Conservation (phyloP, 2,797 vertebrate genomes). For the Poecilia gillii region DNA sequence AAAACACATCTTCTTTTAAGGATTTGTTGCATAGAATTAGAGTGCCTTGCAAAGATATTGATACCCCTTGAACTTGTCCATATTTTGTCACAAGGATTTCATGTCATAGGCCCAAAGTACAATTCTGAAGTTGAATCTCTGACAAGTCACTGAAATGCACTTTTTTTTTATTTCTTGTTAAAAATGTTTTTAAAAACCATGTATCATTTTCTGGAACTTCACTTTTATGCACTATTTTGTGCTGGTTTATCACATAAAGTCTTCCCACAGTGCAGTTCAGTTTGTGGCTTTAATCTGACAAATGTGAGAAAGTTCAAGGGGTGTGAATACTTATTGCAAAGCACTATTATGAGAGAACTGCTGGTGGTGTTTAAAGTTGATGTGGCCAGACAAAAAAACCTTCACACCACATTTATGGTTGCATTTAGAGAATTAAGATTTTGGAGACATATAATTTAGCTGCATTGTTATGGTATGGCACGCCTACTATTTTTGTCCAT, state of each 20-base stretch:
- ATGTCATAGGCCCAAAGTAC: not conserved
- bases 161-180: not conserved
- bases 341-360: not conserved
- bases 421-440: not conserved
- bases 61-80: not conserved
- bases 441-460: conserved; percentile 1
- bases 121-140: not conserved
- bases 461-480: not conserved
- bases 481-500: conserved; percentile 22
- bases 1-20: not conserved
- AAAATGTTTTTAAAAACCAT: not conserved
- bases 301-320: not conserved
- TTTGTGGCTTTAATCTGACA: too few relatives aligned
- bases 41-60: not conserved
- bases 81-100: not conserved
- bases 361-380: not conserved
- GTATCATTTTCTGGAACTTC: not conserved
- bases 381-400: not conserved
- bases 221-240: not conserved
- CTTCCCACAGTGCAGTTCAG: too few relatives aligned
- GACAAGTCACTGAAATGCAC: not conserved
- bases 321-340: not conserved
- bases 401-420: not conserved
- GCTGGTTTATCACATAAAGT: not conserved
- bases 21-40: not conserved